Base-by-base conservation (phyloP, 2,113 vertebrate genomes). In the Bambusicola thoracicus region DNA sequence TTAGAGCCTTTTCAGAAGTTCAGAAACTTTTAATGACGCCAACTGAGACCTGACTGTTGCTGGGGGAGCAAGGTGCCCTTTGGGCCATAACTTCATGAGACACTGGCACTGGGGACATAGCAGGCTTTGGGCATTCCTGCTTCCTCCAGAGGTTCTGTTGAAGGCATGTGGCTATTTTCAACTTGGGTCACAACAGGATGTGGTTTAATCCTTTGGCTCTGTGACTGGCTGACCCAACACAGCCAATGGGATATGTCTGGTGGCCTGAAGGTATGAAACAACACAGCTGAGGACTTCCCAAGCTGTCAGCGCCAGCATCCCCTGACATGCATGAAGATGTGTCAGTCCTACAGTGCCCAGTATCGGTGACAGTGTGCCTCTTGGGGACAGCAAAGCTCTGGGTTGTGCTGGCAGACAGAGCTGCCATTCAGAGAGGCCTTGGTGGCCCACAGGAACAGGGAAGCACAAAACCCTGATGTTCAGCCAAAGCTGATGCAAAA, bases 81-180 rank as follows among this genome's bases (percentile, higher is more conserved):
- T 0, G 46, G 46, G 55, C 32, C 30, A 56, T 32, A 11, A 29
- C 14, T 36, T 30, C 41, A 34, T 0, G 1, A 56, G 43, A 76
- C 36, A 44, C 29, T 2, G 1, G 32, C 55, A 44, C 27, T 48
- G 1, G 0, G 62, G 79, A n/a, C 2, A 2, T 20, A 59, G 27
- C 30, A 4, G 7, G 18, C 48, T 63, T 44, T 0, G 1, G 19
- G 36, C 2, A 3, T 21, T 40, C 27, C 46, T 0, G 0, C 46
- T 56, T 68, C 29, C 22, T 58, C 46, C 41, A 25, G 22, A 10
- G 49, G 40, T 18, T 13, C 63, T 62, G 10, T 55, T 41, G 55
- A 32, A 53, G 72, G 2, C 2, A 0, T 3, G 29, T 36, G 49
- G 11, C 17, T 78, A 3, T 68, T 62, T 74, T 43, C 53, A 68